Percentiles rank a stretch among this genome's conserved stretches.
Conservation (phyloP, 2,888 invertebrate genomes). For the Drosophila paracracens region DNA sequence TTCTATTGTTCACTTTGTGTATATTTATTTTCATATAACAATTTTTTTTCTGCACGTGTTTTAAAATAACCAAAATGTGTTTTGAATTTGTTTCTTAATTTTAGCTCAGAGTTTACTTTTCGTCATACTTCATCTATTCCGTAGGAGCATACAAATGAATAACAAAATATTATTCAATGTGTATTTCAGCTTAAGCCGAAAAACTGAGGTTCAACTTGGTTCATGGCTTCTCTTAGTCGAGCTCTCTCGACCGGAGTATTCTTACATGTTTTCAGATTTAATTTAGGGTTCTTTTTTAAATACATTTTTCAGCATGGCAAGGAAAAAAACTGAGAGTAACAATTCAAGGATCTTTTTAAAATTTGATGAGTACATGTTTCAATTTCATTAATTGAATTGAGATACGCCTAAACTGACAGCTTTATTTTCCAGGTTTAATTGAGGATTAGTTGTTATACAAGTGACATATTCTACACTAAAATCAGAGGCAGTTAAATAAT, state of each 20-base stretch:
- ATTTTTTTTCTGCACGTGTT: background rate
- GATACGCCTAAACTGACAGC: background rate
- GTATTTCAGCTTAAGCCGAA: constrained; percentile 20
- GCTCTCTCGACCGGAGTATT: background rate
- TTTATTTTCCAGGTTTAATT: background rate
- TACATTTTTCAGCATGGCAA: too few relatives aligned
- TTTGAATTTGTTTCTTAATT: background rate
- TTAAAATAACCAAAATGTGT: constrained; percentile 1
- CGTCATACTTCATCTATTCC: background rate
- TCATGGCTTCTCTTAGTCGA: background rate
- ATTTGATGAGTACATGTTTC: background rate
- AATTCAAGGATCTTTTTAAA: background rate
- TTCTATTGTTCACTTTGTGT: constrained; percentile 17
- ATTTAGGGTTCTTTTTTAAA: too few relatives aligned
- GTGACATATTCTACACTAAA: background rate
- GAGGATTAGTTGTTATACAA: background rate
- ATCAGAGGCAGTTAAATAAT: background rate
- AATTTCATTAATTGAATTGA: background rate
- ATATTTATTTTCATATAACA: background rate
- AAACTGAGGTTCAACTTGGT: background rate
- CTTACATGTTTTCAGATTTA: constrained; percentile 13
- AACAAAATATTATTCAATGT: constrained; percentile 7
- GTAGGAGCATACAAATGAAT: background rate
- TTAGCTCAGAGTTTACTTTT: background rate
- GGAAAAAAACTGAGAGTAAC: background rate